Evolutionary conservation across 2,113 vertebrate species (phyloP), one percentile per base, ranked within the genome.

Genomic region (Syngnathus floridae): DNA sequence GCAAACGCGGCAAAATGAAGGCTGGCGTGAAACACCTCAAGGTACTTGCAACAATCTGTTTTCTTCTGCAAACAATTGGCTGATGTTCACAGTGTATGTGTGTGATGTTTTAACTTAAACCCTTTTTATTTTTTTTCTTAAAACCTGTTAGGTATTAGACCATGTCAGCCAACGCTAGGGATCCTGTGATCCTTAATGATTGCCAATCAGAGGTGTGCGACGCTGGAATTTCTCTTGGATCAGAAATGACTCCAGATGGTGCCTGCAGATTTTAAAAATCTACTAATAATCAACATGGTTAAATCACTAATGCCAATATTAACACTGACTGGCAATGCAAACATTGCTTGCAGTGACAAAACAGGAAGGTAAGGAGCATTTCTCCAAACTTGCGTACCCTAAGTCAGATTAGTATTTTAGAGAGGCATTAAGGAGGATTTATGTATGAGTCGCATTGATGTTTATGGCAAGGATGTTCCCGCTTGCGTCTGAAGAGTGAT

Each of bases 381-480:
- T 7, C 41, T 22, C 41, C 46, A 38, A 63, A 70, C 45, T 35
- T 67, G 22, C 21, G 61, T 43, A 22, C 13, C 43, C 38, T 19
- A 16, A 35, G 9, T 62, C 58, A 45, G 38, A 52, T 41, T 3
- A 35, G 22, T 58, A 52, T 69, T 62, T 63, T 48, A 26, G 35
- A 66, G 55, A 41, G 35, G 21, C 46, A 63, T 36, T 45, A n/a
- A 9, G 13, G 17, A 65, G 62, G 54, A 66, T 60, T 71, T 61
- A 35, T 51, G 64, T 61, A 35, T 51, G 64, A 69, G 41, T n/a
- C 5, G 26, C 49, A 19, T 4, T 60, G 38, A 54, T 45, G 41
- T 59, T 67, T 17, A n/a, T 14, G 26, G 21, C 7, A 64, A 76
- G 49, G 16, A 52, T 69, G 55, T 51, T 61, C 66, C 75, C 46